Base-by-base conservation (phyloP, 2,113 vertebrate species). In the Verasper variegatus region DNA sequence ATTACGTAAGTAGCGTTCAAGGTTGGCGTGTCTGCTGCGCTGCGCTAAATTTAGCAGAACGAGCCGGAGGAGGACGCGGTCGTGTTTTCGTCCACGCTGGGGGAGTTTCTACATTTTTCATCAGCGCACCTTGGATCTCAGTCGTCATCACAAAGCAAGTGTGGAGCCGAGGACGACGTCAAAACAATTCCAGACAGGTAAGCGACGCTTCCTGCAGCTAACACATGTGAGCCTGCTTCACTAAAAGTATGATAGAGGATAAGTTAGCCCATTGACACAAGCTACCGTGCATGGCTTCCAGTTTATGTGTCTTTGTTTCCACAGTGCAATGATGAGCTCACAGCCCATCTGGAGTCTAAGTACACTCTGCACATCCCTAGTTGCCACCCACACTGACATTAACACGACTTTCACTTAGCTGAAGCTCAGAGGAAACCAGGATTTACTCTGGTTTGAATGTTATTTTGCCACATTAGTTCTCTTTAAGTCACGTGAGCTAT, bases 141-240 rank as follows among this genome's bases (percentile, higher is more conserved):
- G 68, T 56, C 57, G 58, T 56, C 27, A 31, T 5, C 58, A 76
- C 76, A 73, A 81, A 76, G 84, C 85, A 63, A 91, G 83, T 63
- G 90, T 91, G 90, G 90, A 91, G 78, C 85, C 83, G 82, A 83
- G 78, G 86, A 84, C 80, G 82, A 88, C 77, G 77, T 82, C 90
- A 26, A 31, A 40, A 71, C 69, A 49, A 52, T 55, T 68, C 58
- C 14, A 80, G 57, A 71, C 81, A 85, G 90, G 90, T 91, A 58
- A 80, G 81, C 4, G 4, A 8, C 20, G 49, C 3, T 12, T 2
- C n/a, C 10, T 21, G 3, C 0, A 10, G 40, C 47, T 51, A 51
- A 18, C 47, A 2, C 18, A 3, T 14, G 54, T 14, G 49, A 20
- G 18, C 18, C 14, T 13, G 21, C 18, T 21, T 55, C 8, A 5